A percentile compares a stretch with the other conserved stretches of the same genome.
Conservation (phyloP, 2,113 vertebrate species). For the Meriones unguiculatus region DNA sequence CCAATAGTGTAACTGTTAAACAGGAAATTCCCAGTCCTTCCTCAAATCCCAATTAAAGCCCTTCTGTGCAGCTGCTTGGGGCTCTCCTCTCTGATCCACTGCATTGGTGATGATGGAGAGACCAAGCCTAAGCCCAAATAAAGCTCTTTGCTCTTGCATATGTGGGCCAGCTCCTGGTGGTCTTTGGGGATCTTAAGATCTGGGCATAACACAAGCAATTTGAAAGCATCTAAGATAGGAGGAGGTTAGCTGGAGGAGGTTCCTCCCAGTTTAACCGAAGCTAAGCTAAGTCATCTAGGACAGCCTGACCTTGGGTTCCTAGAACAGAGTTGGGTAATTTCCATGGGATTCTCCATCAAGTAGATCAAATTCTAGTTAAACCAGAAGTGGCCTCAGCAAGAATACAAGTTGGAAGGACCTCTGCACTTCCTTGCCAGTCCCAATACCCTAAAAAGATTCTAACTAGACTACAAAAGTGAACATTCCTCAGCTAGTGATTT, state of each 20-base stretch:
- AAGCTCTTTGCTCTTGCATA: too few relatives aligned
- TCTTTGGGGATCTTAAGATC: too few relatives aligned
- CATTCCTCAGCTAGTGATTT: background rate
- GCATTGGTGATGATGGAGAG: too few relatives aligned
- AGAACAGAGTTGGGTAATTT: background rate
- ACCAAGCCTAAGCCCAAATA: too few relatives aligned
- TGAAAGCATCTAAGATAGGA: background rate
- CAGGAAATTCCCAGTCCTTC: too few relatives aligned
- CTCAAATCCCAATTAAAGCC: too few relatives aligned
- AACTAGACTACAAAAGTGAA: background rate
- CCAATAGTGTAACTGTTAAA: too few relatives aligned
- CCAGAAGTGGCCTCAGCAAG: background rate
- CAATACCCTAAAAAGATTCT: background rate
- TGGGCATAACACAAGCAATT: background rate
- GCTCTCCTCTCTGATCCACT: too few relatives aligned
- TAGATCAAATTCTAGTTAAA: background rate
- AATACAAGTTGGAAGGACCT: background rate
- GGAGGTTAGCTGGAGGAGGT: background rate
- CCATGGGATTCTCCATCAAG: background rate
- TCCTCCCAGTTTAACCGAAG: too few relatives aligned
- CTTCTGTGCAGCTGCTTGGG: too few relatives aligned
- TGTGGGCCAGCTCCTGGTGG: too few relatives aligned
- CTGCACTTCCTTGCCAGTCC: too few relatives aligned
- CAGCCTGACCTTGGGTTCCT: background rate
- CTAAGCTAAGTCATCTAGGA: background rate